Conservation (phyloP, 2,113 vertebrate genomes). For the Notothenia rossii region DNA sequence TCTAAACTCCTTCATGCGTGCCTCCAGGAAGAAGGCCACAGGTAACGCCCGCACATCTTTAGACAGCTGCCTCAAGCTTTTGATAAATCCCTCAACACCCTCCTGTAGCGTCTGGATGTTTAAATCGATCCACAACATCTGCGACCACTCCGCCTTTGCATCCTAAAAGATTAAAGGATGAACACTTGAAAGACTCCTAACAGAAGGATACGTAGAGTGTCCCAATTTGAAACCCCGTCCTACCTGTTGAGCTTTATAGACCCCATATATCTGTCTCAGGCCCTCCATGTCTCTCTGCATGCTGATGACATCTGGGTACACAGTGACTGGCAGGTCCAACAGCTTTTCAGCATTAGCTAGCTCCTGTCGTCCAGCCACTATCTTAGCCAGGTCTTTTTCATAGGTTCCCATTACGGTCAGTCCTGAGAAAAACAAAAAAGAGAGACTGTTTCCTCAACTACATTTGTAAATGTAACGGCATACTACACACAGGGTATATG, state of each 20-base stretch:
- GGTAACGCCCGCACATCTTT: slow-evolving; percentile 85
- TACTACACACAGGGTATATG: too few species aligned
- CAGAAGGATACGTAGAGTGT: background rate
- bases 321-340: slow-evolving; percentile 87
- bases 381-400: slow-evolving; percentile 84
- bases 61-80: slow-evolving; percentile 86
- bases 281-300: slow-evolving; percentile 90
- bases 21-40: slow-evolving; percentile 86
- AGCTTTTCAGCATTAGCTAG: slow-evolving; percentile 91
- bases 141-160: slow-evolving; percentile 93
- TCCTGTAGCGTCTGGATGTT: slow-evolving; percentile 92
- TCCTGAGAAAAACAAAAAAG: slow-evolving; percentile 78
- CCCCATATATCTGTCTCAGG: slow-evolving; percentile 87
- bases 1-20: slow-evolving; percentile 92
- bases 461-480: background rate
- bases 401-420: slow-evolving; percentile 84
- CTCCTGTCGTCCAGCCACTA: slow-evolving; percentile 83
- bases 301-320: slow-evolving; percentile 86
- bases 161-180: slow-evolving; percentile 76
- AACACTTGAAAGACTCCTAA: background rate
- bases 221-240: background rate
- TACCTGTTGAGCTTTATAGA: slow-evolving; percentile 89
- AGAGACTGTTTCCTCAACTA: background rate
- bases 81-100: slow-evolving; percentile 89
- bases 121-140: slow-evolving; percentile 93